These are phyloP conservation scores for Pelochelys cantorii DNA, from an alignment of 2,797 vertebrate species.

Conservation along the genomic window DNA sequence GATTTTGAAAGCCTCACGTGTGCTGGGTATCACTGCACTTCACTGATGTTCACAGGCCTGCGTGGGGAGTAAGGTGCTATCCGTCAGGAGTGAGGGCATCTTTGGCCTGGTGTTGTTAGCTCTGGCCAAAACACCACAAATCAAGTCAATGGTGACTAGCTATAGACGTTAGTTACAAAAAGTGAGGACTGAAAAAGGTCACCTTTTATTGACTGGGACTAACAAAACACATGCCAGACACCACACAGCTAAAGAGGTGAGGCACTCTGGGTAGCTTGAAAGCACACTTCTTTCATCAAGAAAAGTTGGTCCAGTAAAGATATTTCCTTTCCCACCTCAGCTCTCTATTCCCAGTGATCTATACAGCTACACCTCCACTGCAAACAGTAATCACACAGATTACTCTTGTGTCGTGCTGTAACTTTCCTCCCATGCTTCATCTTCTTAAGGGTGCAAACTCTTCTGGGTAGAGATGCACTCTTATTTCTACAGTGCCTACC, in stretches of 20 bases:
- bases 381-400: background rate
- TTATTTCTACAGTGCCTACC: background rate
- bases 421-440: background rate
- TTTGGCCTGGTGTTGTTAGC: background rate
- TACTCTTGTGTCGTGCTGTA: background rate
- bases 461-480: rapidly evolving
- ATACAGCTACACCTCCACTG: background rate
- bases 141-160: background rate
- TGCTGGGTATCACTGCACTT: background rate
- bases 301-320: background rate
- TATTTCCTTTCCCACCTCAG: background rate
- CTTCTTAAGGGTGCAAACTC: background rate
- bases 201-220: background rate
- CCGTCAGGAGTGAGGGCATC: background rate
- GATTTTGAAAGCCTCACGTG: rapidly evolving
- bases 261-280: background rate
- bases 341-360: background rate
- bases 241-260: background rate
- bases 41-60: background rate
- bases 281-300: background rate
- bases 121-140: background rate
- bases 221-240: background rate
- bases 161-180: background rate
- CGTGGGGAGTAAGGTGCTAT: background rate
- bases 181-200: background rate